Base-by-base conservation (phyloP, 1,140 invertebrate species). In the Heliconius hewitsoni region DNA sequence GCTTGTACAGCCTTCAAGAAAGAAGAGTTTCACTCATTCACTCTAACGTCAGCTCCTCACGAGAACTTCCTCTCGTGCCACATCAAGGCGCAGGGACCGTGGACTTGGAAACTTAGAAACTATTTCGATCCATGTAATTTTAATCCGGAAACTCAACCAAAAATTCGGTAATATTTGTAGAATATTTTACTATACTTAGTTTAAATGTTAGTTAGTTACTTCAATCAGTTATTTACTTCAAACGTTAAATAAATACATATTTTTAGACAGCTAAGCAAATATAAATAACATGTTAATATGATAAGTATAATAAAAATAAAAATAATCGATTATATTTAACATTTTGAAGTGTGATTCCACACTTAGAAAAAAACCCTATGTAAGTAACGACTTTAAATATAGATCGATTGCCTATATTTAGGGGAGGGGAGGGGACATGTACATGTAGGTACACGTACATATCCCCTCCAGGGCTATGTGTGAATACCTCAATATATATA, bases 71-170 rank as follows among this genome's bases (percentile, higher is more conserved):
- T 99, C 1, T 99, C 98, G 2, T 98, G 99, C 84, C 99, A 99
- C 91, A 99, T 99, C 81, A 99, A 99, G 94, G 98, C 98, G 0
- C 98, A 99, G 91, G 99, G 99, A 1, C 99, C 99, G 0, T 99
- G 99, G 99, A 99, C 99, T 0, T 99, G 98, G 98, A 99, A 99
- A 88, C 93, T 99, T 1, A 96, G 99, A 57, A 99, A 99, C 91
- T 99, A 98, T 87, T 99, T 99, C 89, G 98, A 99, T 95, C 98
- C 98, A 2, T 98, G 97, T 88, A 99, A 99, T 89, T 99, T 97
- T 85, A 97, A 98, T 89, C 97, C 97, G 0, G 98, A 98, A 83
- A 96, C 97, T 85, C 96, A 97, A 89, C 98, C 98, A 1, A 97
- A 98, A 91, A 97, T 97, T 81, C 92, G 94, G 94, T 95, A 87